Evolutionary conservation across 2,113 vertebrate species (phyloP), one percentile per base, ranked within the genome.

Genomic region (Tenebrosternarchus preto): DNA sequence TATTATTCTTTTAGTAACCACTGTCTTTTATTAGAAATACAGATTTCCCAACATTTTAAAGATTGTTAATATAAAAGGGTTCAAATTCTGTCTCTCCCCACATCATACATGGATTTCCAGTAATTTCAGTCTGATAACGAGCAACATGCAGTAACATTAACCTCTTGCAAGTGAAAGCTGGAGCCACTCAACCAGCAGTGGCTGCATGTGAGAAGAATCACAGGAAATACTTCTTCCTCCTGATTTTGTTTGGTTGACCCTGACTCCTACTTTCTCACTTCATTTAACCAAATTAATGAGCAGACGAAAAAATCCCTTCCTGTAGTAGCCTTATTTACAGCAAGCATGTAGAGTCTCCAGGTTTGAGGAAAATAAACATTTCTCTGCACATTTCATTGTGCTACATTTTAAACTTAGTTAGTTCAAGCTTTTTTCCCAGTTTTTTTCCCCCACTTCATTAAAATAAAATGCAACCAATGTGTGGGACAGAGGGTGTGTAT

Each of bases 251-350:
- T 72, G 57, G 43, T 72, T 79, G 68, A 90, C 87, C 87, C 90
- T 86, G 87, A 88, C 89, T 90, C 82, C 87, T 79, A 85, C 85
- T 90, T 89, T 93, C 86, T 92, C 92, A 94, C 91, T 93, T 93
- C 92, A 94, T 93, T 94, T 92, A 91, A 93, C 92, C 90, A 88
- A 91, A 92, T 92, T 93, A 94, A 94, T 93, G 92, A 93, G 91
- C 90, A 86, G 88, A 82, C 88, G 83, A 76, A 85, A 87, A 90
- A 83, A 73, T 31, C 20, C 22, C 19, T 19, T 76, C 53, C 31
- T 59, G 33, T 46, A 56, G 66, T 36, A 78, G 20, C 68, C 25
- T 72, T 79, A 57, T 79, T 79, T 79, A 72, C 56, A 72, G 68
- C 55, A 72, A 70, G 70, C 56, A 79, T 79, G 77, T 72, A 68